phyloP scores from a whole-genome alignment of 2,113 vertebrate species.

The Spilogale gracilis region DNA sequence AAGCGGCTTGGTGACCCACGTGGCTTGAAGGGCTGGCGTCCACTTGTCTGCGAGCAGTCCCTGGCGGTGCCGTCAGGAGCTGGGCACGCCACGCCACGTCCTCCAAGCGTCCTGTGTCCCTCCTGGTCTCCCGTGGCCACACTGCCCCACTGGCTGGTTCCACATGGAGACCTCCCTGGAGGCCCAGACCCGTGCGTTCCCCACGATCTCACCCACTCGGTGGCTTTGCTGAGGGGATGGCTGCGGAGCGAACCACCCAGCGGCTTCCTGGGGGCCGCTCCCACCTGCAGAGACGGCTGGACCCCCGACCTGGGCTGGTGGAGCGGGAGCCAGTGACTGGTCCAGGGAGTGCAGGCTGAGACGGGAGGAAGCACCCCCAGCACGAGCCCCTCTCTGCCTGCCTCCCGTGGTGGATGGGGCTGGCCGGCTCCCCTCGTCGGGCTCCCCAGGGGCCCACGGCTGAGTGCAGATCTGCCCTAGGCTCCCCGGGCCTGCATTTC shows the following conservation, averaged over 20 bases:
- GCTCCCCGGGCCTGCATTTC: background rate
- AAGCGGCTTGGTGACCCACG: accelerated
- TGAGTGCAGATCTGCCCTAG: background rate
- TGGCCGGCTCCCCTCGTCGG: background rate
- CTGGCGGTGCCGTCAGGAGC: background rate
- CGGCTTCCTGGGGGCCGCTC: background rate
- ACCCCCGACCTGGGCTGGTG: background rate
- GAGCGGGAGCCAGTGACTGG: background rate
- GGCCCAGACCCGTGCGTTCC: background rate
- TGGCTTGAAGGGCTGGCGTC: background rate
- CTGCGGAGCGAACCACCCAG: too few relatives aligned
- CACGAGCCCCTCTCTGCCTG: background rate
- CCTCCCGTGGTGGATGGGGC: background rate
- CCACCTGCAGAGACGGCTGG: background rate
- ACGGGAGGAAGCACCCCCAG: background rate
- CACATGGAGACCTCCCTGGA: background rate
- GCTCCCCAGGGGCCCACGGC: background rate
- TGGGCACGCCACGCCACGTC: too few relatives aligned
- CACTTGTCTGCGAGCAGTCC: background rate
- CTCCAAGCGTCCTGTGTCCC: background rate
- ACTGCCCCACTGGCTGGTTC: too few relatives aligned
- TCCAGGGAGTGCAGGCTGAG: background rate
- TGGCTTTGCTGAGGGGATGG: background rate
- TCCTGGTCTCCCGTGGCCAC: too few relatives aligned
- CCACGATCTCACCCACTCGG: background rate